Evolutionary conservation across 1,140 invertebrate species (phyloP), one percentile per base, ranked within the genome.

Genomic region (Drosophila setifemur): DNA sequence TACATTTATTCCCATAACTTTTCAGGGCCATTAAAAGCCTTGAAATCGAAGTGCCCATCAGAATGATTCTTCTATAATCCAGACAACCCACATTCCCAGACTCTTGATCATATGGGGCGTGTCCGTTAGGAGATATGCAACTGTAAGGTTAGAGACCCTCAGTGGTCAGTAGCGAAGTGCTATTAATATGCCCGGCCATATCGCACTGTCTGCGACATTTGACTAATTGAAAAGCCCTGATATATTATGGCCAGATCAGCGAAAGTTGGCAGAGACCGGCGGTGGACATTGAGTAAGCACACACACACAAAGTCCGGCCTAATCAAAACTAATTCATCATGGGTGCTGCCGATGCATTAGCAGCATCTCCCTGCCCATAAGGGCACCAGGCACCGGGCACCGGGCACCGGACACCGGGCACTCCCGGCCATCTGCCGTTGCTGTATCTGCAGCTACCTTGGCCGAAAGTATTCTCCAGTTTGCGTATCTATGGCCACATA

Each of bases 301-400:
- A 60, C 48, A 43, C 47, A 26, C 48, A 42, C 14, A 18, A 8
- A 16, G 28, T 63, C 60, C 33, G 39, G 55, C 69, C 78, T 88
- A 88, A 88, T 88, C 83, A 88, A 83, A 88, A 88, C 74, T 76
- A 83, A 88, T 88, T 79, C 85, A 88, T 88, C 85, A 88, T 85
- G 74, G 31, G 40, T 73, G 58, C 81, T 86, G 76, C 81, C 81
- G 73, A 85, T 85, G 82, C 81, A 85, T 85, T 85, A 85, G 81
- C 44, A 64, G 70, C 47, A 47, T 35, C 50, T 42, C 33, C 7
- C n/a, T n/a, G n/a, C n/a, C 33, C 52, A 26, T 43, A 58, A 61
- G 57, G 57, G 57, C 57, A 61, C 19, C 37, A 12, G 49, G 2
- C 21, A 37, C 29, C 14, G n/a, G n/a, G n/a, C n/a, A n/a, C n/a